phyloP scores from a whole-genome alignment of 2,797 vertebrate genomes.

The Chrysocyon brachyurus region DNA sequence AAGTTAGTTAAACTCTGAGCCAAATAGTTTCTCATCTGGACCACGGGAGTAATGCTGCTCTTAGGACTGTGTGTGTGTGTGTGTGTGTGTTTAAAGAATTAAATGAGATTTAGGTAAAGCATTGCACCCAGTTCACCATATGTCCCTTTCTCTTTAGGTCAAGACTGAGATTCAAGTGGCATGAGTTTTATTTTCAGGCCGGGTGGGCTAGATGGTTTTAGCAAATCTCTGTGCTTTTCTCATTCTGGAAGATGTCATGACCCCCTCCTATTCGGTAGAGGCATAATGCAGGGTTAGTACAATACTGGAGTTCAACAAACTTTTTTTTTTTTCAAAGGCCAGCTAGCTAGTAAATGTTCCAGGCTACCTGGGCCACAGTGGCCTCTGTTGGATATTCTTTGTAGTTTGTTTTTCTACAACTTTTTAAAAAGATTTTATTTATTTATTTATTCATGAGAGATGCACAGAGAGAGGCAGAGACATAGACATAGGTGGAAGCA shows the following conservation, averaged over 20 bases:
- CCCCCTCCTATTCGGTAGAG: not conserved
- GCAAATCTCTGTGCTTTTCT: not conserved
- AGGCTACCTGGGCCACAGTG: not conserved
- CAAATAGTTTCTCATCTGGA: not conserved
- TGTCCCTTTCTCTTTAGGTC: not conserved
- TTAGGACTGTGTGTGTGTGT: not conserved
- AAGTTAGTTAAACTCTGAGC: not conserved
- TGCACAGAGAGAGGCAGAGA: too few species aligned
- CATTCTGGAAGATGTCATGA: not conserved
- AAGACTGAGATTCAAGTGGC: not conserved
- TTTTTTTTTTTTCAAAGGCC: not conserved
- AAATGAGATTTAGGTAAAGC: not conserved
- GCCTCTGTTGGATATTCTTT: not conserved
- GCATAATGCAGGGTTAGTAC: not conserved
- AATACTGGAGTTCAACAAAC: not conserved
- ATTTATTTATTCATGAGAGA: too few species aligned
- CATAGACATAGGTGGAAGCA: too few species aligned
- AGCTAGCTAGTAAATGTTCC: not conserved
- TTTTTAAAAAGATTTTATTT: not conserved
- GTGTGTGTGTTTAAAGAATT: not conserved
- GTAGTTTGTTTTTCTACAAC: not conserved
- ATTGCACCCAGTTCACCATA: not conserved
- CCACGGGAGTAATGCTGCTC: not conserved
- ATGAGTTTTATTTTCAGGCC: constrained; percentile 30
- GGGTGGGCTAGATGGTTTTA: not conserved